Evolutionary conservation across 2,888 invertebrate species (phyloP).

Genomic region (Aromia moschata): DNA sequence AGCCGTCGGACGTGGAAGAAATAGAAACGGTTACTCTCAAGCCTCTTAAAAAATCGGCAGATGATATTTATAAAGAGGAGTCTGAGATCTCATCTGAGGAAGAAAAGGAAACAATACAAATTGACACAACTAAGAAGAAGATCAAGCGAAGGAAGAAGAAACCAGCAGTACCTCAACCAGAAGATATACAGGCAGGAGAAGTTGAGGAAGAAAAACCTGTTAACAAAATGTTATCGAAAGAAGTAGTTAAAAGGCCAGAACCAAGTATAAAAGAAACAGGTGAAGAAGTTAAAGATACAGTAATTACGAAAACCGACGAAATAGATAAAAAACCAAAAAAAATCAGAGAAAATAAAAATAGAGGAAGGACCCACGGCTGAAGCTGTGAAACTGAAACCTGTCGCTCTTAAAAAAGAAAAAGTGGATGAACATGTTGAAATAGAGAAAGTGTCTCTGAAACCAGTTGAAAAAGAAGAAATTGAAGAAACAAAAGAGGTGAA

Average conservation of each 20-base stretch:
- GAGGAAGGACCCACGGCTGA: slow-evolving; percentile 52
- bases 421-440: slow-evolving; percentile 52
- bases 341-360: slow-evolving; percentile 48
- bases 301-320: slow-evolving; percentile 65
- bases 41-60: slow-evolving; percentile 7
- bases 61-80: slow-evolving; percentile 1
- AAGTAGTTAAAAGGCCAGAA: slow-evolving; percentile 45
- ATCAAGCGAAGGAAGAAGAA: slow-evolving; percentile 32
- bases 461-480: slow-evolving; percentile 46
- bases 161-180: slow-evolving; percentile 29
- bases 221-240: slow-evolving; percentile 5
- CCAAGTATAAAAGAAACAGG: slow-evolving; percentile 66
- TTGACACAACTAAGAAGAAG: slow-evolving; percentile 18
- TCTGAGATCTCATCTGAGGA: slow-evolving; percentile 21
- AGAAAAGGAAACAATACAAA: slow-evolving; percentile 18
- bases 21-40: slow-evolving; percentile 46
- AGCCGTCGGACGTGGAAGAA: slow-evolving; percentile 56
- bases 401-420: slow-evolving; percentile 44
- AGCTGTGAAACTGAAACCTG: slow-evolving; percentile 57
- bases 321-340: slow-evolving; percentile 51
- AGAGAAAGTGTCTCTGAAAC: slow-evolving; percentile 57
- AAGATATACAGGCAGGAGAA: not conserved
- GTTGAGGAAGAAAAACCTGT: slow-evolving; percentile 29
- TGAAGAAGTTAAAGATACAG: slow-evolving; percentile 69
- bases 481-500: slow-evolving; percentile 44